These are phyloP conservation scores for Drosophila oshimai DNA, from an alignment of 1,140 invertebrate genomes.

Conservation along the genomic window DNA sequence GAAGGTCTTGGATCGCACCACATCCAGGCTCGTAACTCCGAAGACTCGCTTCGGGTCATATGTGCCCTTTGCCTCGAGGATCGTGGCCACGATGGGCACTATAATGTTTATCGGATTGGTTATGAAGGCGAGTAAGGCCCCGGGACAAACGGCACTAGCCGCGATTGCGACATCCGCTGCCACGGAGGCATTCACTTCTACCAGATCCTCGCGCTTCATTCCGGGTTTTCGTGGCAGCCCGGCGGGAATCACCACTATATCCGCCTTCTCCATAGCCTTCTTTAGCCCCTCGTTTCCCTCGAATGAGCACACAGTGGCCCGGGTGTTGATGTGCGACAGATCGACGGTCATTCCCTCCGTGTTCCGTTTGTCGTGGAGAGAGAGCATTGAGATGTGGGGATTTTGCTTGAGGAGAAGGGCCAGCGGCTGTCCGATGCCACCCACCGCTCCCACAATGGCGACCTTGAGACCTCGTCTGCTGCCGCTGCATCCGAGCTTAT, in stretches of 20 bases:
- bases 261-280: constrained; percentile 79
- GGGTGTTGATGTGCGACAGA: constrained; percentile 92
- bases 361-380: constrained; percentile 91
- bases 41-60: constrained; percentile 96
- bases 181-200: constrained; percentile 98
- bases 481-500: constrained; percentile 86
- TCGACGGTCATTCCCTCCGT: constrained; percentile 91
- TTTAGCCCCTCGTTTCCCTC: constrained; percentile 83
- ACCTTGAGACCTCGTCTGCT: constrained; percentile 84
- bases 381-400: constrained; percentile 86
- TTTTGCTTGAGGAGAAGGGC: constrained; percentile 91
- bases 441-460: constrained; percentile 92
- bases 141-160: constrained; percentile 91
- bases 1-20: constrained; percentile 97
- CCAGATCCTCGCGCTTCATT: constrained; percentile 95
- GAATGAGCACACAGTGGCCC: constrained; percentile 87
- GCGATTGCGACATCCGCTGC: constrained; percentile 92
- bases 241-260: constrained; percentile 97
- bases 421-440: constrained; percentile 88
- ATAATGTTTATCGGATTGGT: constrained; percentile 99
- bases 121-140: constrained; percentile 96
- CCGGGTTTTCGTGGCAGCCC: constrained; percentile 97
- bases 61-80: constrained; percentile 91
- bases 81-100: constrained; percentile 97
- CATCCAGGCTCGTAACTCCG: constrained; percentile 96